These are phyloP conservation scores for Zoanthus solanderi DNA, from an alignment of 92 coral and sea anemone species.

Conservation along the genomic window DNA sequence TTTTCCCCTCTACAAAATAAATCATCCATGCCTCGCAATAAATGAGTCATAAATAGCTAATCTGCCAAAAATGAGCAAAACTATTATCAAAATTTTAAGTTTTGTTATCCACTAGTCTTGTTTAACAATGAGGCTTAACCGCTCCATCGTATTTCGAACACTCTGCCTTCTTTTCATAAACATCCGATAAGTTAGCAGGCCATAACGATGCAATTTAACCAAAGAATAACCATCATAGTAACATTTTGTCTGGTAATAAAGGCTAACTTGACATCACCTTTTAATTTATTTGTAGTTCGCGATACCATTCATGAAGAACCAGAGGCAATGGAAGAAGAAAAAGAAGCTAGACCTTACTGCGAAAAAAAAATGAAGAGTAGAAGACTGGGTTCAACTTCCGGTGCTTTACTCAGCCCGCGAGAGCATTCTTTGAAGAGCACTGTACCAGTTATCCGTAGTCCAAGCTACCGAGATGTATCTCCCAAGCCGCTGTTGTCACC, in stretches of 20 bases:
- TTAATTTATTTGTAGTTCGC: conserved; percentile 2
- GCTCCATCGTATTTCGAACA: too few relatives aligned
- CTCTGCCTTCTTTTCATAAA: too few relatives aligned
- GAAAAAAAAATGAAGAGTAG: conserved; percentile 60
- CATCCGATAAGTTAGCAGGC: too few relatives aligned
- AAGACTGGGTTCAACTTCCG: conserved; percentile 78
- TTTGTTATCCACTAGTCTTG: too few relatives aligned
- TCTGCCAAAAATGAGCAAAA: too few relatives aligned
- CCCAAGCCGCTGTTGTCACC: conserved; percentile 72
- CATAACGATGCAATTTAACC: too few relatives aligned
- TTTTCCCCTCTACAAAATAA: too few relatives aligned
- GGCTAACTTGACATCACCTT: neutral
- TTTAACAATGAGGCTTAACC: too few relatives aligned
- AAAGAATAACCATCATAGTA: neutral
- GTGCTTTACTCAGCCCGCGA: conserved; percentile 76
- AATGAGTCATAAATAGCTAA: too few relatives aligned
- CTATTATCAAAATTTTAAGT: too few relatives aligned
- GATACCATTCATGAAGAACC: conserved; percentile 54
- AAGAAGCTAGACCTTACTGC: conserved; percentile 39
- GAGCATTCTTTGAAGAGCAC: conserved; percentile 55
- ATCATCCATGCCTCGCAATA: too few relatives aligned
- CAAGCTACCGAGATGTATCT: conserved; percentile 73
- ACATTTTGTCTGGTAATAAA: neutral
- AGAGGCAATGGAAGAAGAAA: conserved; percentile 74
- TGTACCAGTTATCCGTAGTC: conserved; percentile 61